Percentiles rank a stretch among this genome's conserved stretches.
phyloP scores from a whole-genome alignment of 1,140 invertebrate genomes.

The Tetranychus cinnabarinus region DNA sequence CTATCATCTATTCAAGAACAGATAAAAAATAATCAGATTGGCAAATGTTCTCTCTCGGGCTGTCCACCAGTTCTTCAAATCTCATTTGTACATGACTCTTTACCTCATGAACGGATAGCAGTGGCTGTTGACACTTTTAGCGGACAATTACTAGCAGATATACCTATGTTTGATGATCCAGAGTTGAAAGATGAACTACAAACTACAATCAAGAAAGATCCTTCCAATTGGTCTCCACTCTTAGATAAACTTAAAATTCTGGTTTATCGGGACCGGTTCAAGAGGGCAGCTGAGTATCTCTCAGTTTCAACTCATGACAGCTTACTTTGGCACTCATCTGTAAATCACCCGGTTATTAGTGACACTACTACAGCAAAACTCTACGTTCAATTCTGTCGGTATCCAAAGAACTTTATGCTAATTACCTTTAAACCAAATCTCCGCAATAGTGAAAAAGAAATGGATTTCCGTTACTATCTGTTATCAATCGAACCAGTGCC shows the following conservation, averaged over 20 bases:
- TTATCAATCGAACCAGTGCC: not conserved
- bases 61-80: slow-evolving; percentile 73
- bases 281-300: slow-evolving; percentile 78
- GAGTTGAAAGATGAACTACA: slow-evolving; percentile 53
- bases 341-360: slow-evolving; percentile 42
- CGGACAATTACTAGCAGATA: slow-evolving; percentile 63
- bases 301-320: slow-evolving; percentile 61
- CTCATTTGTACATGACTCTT: slow-evolving; percentile 60
- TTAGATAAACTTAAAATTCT: slow-evolving; percentile 36
- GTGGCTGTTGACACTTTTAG: slow-evolving; percentile 81
- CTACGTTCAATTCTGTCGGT: slow-evolving; percentile 60
- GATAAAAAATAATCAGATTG: slow-evolving; percentile 33
- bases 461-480: slow-evolving; percentile 3
- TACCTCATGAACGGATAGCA: slow-evolving; percentile 64
- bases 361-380: slow-evolving; percentile 51
- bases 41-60: slow-evolving; percentile 42
- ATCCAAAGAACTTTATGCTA: slow-evolving; percentile 41
- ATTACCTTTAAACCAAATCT: not conserved
- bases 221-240: slow-evolving; percentile 27
- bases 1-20: slow-evolving; percentile 59
- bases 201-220: slow-evolving; percentile 30
- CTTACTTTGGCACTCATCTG: slow-evolving; percentile 30
- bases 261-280: slow-evolving; percentile 68
- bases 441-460: not conserved
- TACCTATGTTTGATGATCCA: slow-evolving; percentile 51